phyloP scores from a whole-genome alignment of 2,797 vertebrate genomes.

The Paratrypauchen microcephalus region DNA sequence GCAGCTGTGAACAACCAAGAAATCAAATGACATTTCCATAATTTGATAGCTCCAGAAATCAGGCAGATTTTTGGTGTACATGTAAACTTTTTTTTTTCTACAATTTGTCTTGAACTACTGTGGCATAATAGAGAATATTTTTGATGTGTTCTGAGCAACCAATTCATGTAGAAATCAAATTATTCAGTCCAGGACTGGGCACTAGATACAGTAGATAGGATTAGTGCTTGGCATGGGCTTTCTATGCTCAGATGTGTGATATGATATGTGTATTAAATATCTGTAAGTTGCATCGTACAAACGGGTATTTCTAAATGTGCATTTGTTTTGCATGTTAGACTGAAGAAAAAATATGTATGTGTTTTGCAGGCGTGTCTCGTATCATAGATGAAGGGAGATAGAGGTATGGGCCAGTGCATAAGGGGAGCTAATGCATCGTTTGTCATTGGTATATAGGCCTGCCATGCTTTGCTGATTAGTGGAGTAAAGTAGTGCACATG shows the following conservation, averaged over 20 bases:
- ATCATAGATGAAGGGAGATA: constrained; percentile 33
- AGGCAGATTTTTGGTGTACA: background rate
- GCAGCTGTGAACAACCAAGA: background rate
- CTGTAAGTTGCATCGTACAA: background rate
- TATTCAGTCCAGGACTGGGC: background rate
- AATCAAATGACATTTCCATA: background rate
- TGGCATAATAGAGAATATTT: background rate
- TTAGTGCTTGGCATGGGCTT: background rate
- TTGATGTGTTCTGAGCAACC: background rate
- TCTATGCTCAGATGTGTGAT: background rate
- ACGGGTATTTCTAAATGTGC: background rate
- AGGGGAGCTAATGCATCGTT: constrained; percentile 44
- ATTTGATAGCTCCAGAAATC: background rate
- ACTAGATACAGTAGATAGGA: background rate
- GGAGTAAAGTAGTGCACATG: constrained; percentile 6
- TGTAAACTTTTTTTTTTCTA: background rate
- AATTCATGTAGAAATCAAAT: background rate
- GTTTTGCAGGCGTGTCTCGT: constrained; percentile 8
- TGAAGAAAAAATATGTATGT: background rate
- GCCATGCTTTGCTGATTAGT: constrained; percentile 24
- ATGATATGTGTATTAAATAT: background rate
- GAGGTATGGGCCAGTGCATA: constrained; percentile 32
- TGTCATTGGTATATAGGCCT: constrained; percentile 32
- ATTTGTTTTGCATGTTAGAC: background rate
- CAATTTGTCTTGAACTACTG: background rate